Evolutionary conservation across 2,113 vertebrate genomes (phyloP), one percentile per base, ranked within the genome.

Genomic region (Calypte anna): DNA sequence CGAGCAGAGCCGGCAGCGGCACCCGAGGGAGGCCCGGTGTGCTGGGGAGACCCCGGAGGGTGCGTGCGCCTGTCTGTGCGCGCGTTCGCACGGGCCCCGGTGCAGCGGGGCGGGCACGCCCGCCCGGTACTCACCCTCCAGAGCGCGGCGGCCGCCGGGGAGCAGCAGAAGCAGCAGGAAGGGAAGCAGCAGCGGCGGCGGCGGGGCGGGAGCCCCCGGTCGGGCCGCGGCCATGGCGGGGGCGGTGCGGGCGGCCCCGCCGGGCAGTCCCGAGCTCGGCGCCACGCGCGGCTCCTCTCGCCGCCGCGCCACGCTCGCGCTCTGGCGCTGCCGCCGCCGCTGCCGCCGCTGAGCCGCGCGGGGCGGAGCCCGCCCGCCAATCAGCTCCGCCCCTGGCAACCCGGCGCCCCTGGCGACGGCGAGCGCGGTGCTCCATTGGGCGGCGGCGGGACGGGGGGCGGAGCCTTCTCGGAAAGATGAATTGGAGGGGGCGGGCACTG

Each of bases 51-150:
- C 48, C 61, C 66, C 3, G 59, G 24, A 86, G 28, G 12, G 58
- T 77, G 51, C 17, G 62, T 22, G 78, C 16, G 38, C 38, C 38
- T 11, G 38, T 40, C 36, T 64, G 46, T 44, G 36, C 27, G 30
- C 59, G 75, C 64, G 55, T 4, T 43, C 14, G 51, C 66, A 30
- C 88, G 94, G 91, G 88, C 91, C 94, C 63, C 77, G 80, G 89
- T 54, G 51, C 74, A 36, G 82, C 51, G 46, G 17, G 63, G 28
- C 61, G 48, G 51, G 57, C 36, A 51, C 68, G 16, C 59, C 74
- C 79, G 82, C 69, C 57, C 38, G 77, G 74, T 75, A 88, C 98
- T 98, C 96, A 98, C 98, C 98, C 97, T 98, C 98, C 82, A 98
- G 89, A 55, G 98, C 97, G 57, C 92, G 92, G 92, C 96, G 95